phyloP scores from a whole-genome alignment of 2,888 invertebrate species.

The Eristalis tenax region DNA sequence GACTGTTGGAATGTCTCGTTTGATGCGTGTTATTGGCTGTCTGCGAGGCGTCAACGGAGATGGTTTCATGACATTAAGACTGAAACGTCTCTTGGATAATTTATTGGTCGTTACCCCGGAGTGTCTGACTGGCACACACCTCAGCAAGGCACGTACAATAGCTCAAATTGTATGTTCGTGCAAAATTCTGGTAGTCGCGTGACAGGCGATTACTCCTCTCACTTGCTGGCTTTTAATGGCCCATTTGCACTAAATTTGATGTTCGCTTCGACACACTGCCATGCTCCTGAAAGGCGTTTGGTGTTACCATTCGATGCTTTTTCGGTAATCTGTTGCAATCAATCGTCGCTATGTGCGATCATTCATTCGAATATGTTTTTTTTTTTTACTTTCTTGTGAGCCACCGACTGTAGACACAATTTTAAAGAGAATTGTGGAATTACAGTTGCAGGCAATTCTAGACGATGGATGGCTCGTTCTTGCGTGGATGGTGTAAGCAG shows the following conservation, averaged over 20 bases:
- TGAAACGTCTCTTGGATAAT: background rate
- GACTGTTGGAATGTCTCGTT: background rate
- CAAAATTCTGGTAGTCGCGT: background rate
- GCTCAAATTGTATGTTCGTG: background rate
- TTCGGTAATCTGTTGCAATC: background rate
- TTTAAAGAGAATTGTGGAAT: no score
- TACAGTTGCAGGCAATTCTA: no score
- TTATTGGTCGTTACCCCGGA: background rate
- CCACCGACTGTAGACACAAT: background rate
- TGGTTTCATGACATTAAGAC: background rate
- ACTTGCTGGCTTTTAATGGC: background rate
- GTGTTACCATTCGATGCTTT: background rate
- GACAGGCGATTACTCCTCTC: background rate
- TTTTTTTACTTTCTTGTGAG: no score
- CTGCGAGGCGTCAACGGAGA: background rate
- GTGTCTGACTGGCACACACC: background rate
- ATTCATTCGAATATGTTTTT: no score
- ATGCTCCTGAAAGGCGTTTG: background rate
- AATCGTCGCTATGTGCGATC: background rate
- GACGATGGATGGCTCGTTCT: no score
- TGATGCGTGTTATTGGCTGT: background rate
- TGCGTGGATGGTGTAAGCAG: no score
- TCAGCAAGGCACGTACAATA: background rate
- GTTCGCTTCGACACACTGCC: background rate
- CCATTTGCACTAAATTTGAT: background rate